Percentiles rank a stretch among this genome's conserved stretches.
Evolutionary conservation across 1,140 invertebrate genomes (phyloP).

Genomic region (Achatina immaculata): DNA sequence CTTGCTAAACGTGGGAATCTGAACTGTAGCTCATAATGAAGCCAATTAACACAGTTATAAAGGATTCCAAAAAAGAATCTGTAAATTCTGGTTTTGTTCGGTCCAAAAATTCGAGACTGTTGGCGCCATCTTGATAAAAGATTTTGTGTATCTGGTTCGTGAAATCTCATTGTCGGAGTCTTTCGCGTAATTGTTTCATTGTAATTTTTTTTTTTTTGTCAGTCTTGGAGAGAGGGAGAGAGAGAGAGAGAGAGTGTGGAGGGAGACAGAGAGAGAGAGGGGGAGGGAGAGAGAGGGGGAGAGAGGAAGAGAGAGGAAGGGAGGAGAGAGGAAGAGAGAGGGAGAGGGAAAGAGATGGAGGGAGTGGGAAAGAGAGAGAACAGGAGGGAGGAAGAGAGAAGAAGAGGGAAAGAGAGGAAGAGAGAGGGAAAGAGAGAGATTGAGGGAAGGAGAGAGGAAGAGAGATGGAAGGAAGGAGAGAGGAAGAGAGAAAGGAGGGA

Average conservation of each 20-base stretch:
- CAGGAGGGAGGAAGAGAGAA: constrained; percentile 4
- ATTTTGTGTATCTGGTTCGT: no score
- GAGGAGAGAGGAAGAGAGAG: background rate
- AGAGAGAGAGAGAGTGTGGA: background rate
- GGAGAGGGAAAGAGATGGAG: background rate
- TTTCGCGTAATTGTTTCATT: no score
- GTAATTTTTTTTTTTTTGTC: no score
- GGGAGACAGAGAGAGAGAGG: background rate
- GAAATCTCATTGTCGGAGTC: no score
- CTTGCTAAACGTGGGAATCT: no score
- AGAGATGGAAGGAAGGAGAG: constrained; percentile 21
- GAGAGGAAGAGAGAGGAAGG: background rate
- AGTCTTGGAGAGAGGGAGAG: background rate
- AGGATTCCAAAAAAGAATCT: no score
- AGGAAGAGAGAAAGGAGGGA: background rate
- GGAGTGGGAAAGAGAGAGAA: constrained; percentile 3
- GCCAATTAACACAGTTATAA: no score
- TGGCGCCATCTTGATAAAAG: no score
- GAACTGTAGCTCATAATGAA: no score
- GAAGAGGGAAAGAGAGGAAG: background rate
- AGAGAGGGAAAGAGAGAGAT: constrained; percentile 30
- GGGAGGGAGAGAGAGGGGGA: background rate
- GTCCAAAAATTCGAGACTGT: no score
- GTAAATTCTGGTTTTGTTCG: no score
- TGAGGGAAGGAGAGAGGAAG: constrained; percentile 27